Conservation (phyloP, 2,113 vertebrate genomes). For the Archocentrus centrarchus region DNA sequence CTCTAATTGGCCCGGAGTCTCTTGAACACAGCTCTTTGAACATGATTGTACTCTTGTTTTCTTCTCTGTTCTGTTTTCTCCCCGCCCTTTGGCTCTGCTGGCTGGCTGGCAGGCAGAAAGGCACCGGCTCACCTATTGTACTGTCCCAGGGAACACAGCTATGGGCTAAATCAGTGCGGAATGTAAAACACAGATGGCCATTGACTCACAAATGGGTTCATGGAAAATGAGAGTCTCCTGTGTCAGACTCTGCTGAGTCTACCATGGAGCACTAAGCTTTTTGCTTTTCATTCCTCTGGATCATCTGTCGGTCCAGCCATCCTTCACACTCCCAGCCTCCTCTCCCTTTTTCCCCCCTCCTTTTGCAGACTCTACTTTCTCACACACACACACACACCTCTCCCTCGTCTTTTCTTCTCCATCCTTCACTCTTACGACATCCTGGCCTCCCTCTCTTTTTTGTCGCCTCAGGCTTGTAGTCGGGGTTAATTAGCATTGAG, state of each 20-base stretch:
- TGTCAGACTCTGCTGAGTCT: constrained; percentile 44
- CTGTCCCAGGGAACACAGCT: constrained; percentile 41
- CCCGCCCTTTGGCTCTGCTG: constrained; percentile 39
- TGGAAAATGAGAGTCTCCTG: constrained; percentile 60
- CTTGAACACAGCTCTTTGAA: constrained; percentile 61
- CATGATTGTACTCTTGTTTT: constrained; percentile 47
- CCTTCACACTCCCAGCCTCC: constrained; percentile 9
- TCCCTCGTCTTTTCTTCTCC: neutral
- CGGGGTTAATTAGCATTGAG: constrained; percentile 74
- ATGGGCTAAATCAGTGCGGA: constrained; percentile 66
- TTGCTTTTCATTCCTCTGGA: constrained; percentile 2
- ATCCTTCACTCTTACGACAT: constrained; percentile 28
- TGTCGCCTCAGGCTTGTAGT: constrained; percentile 62
- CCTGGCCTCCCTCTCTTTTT: constrained; percentile 16
- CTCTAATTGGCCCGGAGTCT: constrained; percentile 74
- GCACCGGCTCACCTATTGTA: constrained; percentile 65
- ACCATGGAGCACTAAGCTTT: constrained; percentile 19
- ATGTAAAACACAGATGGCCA: constrained; percentile 77
- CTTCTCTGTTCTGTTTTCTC: constrained; percentile 40
- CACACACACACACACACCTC: neutral
- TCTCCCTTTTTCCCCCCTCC: neutral
- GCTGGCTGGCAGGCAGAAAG: constrained; percentile 39
- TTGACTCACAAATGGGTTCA: constrained; percentile 74
- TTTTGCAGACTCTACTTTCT: neutral
- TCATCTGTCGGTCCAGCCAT: constrained; percentile 43